A percentile compares a stretch with the other conserved stretches of the same genome.
phyloP scores from a whole-genome alignment of 2,888 invertebrate genomes.

The Pemphredon lugubris region DNA sequence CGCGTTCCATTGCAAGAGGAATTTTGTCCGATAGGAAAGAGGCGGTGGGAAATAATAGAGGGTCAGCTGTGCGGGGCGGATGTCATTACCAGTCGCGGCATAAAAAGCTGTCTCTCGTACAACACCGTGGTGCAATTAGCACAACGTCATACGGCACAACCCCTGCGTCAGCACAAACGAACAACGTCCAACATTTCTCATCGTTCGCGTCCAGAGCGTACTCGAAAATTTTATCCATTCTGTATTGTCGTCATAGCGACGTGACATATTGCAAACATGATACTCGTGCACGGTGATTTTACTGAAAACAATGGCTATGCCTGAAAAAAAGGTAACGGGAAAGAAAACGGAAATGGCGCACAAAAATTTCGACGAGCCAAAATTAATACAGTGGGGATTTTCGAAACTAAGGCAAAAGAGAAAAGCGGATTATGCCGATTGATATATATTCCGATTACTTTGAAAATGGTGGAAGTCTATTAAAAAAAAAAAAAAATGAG shows the following conservation, averaged over 20 bases:
- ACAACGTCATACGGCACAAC: conserved; percentile 58
- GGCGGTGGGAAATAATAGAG: conserved; percentile 68
- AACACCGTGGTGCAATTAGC: conserved; percentile 60
- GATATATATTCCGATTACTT: too few species aligned
- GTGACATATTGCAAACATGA: conserved; percentile 14
- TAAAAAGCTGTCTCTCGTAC: conserved; percentile 64
- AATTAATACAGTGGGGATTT: too few species aligned
- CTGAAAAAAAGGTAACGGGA: too few species aligned
- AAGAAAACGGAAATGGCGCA: too few species aligned
- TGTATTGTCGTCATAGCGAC: conserved; percentile 26
- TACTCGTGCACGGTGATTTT: conserved; percentile 17
- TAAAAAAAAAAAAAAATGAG: too few species aligned
- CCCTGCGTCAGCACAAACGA: conserved; percentile 43
- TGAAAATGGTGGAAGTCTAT: too few species aligned
- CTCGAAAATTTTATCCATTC: conserved; percentile 50
- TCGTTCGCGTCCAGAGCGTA: conserved; percentile 17
- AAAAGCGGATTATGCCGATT: too few species aligned
- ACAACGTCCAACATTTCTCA: conserved; percentile 52
- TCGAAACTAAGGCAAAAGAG: too few species aligned
- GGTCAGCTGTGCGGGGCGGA: conserved; percentile 71
- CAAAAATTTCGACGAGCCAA: too few species aligned
- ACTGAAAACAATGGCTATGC: not conserved
- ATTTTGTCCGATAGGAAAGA: conserved; percentile 49
- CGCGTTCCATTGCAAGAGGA: conserved; percentile 35
- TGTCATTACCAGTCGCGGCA: conserved; percentile 72